A percentile compares a stretch with the other conserved stretches of the same genome.
These are phyloP conservation scores for Acanthurus tractus DNA, from an alignment of 2,797 vertebrate species.

Conservation along the genomic window DNA sequence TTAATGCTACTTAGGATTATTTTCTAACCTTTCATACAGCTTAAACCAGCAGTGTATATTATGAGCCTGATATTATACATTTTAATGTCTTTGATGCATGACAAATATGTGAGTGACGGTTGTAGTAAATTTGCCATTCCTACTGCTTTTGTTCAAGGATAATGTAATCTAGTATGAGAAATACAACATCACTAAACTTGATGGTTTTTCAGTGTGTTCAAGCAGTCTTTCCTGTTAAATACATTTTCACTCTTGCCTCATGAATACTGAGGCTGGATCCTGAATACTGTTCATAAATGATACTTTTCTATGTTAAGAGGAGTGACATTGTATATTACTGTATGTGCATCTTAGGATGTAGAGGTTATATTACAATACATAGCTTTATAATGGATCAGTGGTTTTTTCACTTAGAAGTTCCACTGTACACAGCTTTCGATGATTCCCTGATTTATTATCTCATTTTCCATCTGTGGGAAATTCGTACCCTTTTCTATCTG, in stretches of 20 bases:
- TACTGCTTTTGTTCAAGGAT: not conserved
- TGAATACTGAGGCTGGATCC: not conserved
- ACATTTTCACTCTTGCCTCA: not conserved
- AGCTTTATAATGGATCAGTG: slow-evolving; percentile 7
- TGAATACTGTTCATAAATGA: not conserved
- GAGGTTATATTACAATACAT: not conserved
- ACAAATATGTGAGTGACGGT: not conserved
- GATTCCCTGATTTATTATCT: slow-evolving; percentile 37
- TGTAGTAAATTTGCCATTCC: not conserved
- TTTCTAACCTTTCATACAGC: not conserved
- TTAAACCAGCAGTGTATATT: slow-evolving; percentile 3
- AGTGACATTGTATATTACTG: not conserved
- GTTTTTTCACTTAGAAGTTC: slow-evolving; percentile 15
- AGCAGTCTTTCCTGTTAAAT: slow-evolving; percentile 4
- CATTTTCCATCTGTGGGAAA: slow-evolving; percentile 29
- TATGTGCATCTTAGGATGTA: not conserved
- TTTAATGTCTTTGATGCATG: not conserved
- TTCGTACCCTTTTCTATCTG: slow-evolving; percentile 33
- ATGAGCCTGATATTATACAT: too few species aligned
- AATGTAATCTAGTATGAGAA: not conserved
- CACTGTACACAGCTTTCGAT: slow-evolving; percentile 7
- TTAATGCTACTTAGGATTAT: not conserved
- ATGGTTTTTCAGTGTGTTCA: not conserved
- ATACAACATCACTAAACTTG: slow-evolving; percentile 1
- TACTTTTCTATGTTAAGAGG: not conserved